These are phyloP conservation scores for Echinops telfairi DNA, from an alignment of 2,113 vertebrate species.

Conservation along the genomic window DNA sequence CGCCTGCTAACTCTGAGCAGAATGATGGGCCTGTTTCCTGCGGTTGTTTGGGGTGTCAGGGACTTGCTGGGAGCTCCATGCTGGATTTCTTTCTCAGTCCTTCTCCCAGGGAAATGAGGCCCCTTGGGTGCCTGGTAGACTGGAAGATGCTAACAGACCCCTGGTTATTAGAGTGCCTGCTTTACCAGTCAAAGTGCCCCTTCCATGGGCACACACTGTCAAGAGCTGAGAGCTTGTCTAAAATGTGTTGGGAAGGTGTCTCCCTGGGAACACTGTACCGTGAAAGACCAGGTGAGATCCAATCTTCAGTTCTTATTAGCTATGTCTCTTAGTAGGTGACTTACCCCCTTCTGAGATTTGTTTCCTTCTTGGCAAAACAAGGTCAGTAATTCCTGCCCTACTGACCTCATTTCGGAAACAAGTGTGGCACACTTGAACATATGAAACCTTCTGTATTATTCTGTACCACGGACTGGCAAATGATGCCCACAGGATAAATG, in stretches of 20 bases:
- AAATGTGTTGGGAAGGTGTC: not conserved
- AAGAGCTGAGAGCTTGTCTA: not conserved
- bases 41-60: not conserved
- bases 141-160: not conserved
- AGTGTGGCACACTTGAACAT: not conserved
- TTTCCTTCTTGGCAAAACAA: slow-evolving; percentile 5
- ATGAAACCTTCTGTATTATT: not conserved
- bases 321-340: not conserved
- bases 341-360: not conserved
- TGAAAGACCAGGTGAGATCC: not conserved
- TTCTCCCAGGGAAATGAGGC: not conserved
- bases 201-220: not conserved
- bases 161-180: not conserved
- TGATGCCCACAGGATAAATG: not conserved
- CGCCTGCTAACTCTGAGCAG: too few relatives aligned
- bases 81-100: not conserved
- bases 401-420: not conserved
- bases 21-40: not conserved
- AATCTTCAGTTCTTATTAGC: not conserved
- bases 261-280: not conserved
- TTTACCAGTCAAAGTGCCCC: not conserved
- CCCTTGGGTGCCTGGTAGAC: not conserved
- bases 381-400: not conserved
- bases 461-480: not conserved
- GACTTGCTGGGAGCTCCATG: not conserved